phyloP scores from a whole-genome alignment of 1,140 invertebrate species.

The Nephotettix cincticeps region DNA sequence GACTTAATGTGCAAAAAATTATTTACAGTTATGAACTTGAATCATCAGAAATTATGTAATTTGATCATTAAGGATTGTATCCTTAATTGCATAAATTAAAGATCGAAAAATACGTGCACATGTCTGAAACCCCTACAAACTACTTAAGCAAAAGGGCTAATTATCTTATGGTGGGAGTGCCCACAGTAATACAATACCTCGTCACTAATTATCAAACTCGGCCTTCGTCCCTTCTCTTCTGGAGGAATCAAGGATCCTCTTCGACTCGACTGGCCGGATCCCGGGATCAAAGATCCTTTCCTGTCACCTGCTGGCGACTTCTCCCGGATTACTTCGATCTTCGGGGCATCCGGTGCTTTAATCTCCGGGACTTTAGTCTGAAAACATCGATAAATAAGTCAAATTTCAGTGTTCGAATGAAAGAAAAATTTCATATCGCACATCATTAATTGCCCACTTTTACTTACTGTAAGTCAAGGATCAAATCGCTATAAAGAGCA shows the following conservation, averaged over 20 bases:
- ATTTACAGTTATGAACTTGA: too few species aligned
- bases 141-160: background rate
- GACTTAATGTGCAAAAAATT: too few species aligned
- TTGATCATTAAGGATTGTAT: too few species aligned
- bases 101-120: too few species aligned
- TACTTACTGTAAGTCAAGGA: too few species aligned
- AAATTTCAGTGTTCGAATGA: too few species aligned
- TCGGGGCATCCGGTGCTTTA: constrained; percentile 75
- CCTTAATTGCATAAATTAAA: too few species aligned
- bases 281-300: constrained; percentile 76
- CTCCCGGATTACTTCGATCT: constrained; percentile 82
- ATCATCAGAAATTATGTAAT: too few species aligned
- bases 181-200: constrained; percentile 65
- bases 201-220: constrained; percentile 88
- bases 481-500: too few species aligned
- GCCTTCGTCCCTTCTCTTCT: constrained; percentile 76
- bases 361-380: constrained; percentile 65
- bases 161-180: background rate
- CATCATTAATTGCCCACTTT: too few species aligned
- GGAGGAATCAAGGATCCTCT: constrained; percentile 79
- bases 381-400: too few species aligned
- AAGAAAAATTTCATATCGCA: too few species aligned
- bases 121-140: background rate
- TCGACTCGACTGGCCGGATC: constrained; percentile 63
- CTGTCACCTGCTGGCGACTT: constrained; percentile 64